Base-by-base conservation (phyloP, 2,113 vertebrate genomes). In the Anarrhichthys ocellatus region DNA sequence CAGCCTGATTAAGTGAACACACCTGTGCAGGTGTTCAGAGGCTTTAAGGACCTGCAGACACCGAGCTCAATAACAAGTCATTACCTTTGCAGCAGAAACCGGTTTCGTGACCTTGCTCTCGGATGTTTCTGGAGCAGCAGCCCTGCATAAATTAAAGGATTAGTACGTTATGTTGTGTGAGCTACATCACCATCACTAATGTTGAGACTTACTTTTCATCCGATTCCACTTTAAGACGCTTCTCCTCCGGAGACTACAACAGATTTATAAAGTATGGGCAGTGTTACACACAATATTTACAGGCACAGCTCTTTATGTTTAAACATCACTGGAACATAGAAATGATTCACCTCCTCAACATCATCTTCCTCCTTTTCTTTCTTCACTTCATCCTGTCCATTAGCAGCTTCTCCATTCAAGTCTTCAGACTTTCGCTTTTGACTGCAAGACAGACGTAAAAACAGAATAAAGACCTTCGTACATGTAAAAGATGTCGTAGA, bases 371-470 rank as follows among this genome's bases (percentile, higher is more conserved):
- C 88, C 17, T 94, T 85, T 44, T 86, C 88, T 24, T 93, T 85
- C 52, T 86, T 93, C 44, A 79, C 78, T 65, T 93, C 94, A 73
- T 48, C 80, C 17, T 88, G 76, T 22, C 90, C 94, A 72, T 92
- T 93, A 15, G 87, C 52, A 6, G 10, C 50, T 44, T 96, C 96
- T 50, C 94, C 95, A 68, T 95, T 96, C 40, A 91, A 91, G 44
- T 97, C 97, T 13, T 96, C 96, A 0, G 96, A 97, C 75, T 97
- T 97, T 73, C 97, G 89, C 73, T 97, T 98, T 80, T 96, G 93
- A n/a, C 96, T 98, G 84, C 0, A 42, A 38, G 0, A 85, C 2
- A 81, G 0, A 66, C 24, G 20, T 24, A 71, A 75, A 64, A 27
- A 61, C 18, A 42, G 1, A 27, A 38, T 48, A 13, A 18, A 66